Percentiles rank a stretch among this genome's conserved stretches.
Evolutionary conservation across 2,113 vertebrate species (phyloP).

Genomic region (Heterotilapia buettikoferi): DNA sequence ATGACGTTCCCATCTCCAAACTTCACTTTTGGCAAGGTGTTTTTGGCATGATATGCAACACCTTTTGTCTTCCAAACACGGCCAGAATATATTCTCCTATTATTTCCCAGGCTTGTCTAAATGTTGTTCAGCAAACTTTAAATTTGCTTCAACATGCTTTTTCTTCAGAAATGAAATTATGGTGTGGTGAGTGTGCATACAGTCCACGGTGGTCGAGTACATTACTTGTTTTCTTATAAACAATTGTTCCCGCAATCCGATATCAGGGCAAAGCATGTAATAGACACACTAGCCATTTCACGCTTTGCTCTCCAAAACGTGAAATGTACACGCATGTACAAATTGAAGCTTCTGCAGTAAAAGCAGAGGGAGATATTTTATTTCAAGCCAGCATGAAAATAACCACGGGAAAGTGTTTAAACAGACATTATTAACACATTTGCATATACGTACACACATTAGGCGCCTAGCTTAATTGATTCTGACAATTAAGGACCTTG

Average conservation of each 20-base stretch:
- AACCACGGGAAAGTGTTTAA: not conserved
- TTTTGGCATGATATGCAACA: too few relatives aligned
- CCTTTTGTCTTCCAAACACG: not conserved
- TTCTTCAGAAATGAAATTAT: not conserved
- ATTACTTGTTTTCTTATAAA: not conserved
- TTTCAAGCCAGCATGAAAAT: not conserved
- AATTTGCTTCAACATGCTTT: not conserved
- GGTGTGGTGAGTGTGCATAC: not conserved
- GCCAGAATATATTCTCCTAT: not conserved
- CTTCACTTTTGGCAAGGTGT: not conserved
- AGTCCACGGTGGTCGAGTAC: not conserved
- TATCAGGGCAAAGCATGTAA: not conserved
- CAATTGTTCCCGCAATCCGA: fast-evolving
- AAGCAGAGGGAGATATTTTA: not conserved
- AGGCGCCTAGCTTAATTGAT: not conserved
- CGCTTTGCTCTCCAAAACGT: not conserved
- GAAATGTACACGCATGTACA: not conserved
- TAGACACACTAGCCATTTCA: not conserved
- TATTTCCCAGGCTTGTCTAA: not conserved
- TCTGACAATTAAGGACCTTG: not conserved
- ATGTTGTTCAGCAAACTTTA: not conserved
- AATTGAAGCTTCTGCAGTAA: not conserved
- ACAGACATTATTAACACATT: not conserved
- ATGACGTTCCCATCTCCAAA: not conserved
- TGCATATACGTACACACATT: fast-evolving